phyloP scores from a whole-genome alignment of 1,140 invertebrate species.

The Cherax destructor region DNA sequence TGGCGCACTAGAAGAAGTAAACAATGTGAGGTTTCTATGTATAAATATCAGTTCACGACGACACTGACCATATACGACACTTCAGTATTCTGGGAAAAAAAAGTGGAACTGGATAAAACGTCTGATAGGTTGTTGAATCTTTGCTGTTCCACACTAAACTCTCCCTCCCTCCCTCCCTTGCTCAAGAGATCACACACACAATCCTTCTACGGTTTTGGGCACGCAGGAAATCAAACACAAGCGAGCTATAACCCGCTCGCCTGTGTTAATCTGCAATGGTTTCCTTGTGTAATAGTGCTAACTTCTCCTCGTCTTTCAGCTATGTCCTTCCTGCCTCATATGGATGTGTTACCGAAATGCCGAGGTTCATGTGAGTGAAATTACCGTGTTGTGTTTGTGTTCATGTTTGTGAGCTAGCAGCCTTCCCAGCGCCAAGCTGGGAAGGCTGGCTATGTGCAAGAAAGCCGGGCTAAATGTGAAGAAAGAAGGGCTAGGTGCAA shows the following conservation, averaged over 20 bases:
- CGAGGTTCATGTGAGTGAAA: no score
- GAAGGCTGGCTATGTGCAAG: not conserved
- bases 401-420: no score
- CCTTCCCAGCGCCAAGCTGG: no score
- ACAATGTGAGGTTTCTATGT: no score
- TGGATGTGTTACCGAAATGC: no score
- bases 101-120: no score
- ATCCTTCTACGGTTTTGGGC: not conserved
- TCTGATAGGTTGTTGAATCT: no score
- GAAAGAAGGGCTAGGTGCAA: not conserved
- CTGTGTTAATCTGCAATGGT: not conserved
- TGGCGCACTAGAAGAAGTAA: no score
- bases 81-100: not conserved
- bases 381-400: no score
- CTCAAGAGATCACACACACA: not conserved
- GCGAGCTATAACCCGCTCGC: not conserved
- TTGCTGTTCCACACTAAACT: no score
- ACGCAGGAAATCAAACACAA: not conserved
- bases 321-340: not conserved
- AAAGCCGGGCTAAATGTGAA: not conserved
- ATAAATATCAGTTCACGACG: no score
- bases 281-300: not conserved
- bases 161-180: no score
- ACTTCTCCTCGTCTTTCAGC: not conserved
- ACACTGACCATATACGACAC: not conserved